Evolutionary conservation across 2,888 invertebrate genomes (phyloP).

Genomic region (Ischnura elegans): DNA sequence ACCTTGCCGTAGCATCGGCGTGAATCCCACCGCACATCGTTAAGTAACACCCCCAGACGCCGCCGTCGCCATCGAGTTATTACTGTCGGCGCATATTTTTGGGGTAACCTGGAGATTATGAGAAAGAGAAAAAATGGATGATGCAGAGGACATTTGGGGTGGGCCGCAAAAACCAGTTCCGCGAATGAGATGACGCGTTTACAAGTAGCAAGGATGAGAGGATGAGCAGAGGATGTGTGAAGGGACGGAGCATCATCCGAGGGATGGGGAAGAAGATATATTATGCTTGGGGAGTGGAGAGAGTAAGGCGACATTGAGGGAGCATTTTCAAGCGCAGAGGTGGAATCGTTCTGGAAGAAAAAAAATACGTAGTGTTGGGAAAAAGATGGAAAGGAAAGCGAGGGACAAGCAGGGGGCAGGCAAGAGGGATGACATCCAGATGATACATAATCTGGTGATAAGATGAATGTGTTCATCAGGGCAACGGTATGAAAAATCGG

Average conservation of each 20-base stretch:
- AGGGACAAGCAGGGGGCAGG: background rate
- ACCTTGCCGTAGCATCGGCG: no score
- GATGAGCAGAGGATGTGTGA: background rate
- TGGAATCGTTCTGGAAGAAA: background rate
- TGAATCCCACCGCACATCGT: no score
- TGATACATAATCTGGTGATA: no score
- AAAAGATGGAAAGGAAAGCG: background rate
- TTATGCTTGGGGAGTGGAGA: background rate
- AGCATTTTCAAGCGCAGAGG: background rate
- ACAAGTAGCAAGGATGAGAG: background rate
- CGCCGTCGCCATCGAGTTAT: no score
- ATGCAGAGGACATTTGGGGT: background rate
- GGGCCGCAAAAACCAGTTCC: slow-evolving; percentile 32
- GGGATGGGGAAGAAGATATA: background rate
- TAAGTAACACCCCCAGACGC: no score
- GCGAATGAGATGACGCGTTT: slow-evolving; percentile 1
- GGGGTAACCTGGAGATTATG: background rate
- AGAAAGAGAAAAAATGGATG: background rate
- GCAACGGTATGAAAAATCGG: no score
- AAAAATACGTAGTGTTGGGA: background rate
- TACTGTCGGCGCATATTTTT: no score
- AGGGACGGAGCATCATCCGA: background rate
- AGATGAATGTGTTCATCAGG: no score
- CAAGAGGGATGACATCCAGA: background rate
- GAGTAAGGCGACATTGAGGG: background rate